Evolutionary conservation across 2,113 vertebrate species (phyloP).

Genomic region (Lanius collurio): DNA sequence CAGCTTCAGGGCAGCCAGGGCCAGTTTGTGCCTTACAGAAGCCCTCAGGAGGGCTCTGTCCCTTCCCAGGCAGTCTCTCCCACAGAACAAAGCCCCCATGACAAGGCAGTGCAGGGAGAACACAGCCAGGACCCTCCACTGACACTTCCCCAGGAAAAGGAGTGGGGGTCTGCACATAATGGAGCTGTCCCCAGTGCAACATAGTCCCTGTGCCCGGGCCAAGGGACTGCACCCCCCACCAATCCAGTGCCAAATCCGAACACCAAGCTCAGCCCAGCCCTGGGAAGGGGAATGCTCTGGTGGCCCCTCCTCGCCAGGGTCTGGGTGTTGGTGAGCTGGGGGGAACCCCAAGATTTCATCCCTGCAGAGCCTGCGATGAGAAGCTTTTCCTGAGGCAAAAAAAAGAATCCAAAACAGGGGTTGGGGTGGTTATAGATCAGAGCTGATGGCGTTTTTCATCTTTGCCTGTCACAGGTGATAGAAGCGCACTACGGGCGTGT

Average conservation of each 20-base stretch:
- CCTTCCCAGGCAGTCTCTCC: neutral
- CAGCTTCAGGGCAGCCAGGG: neutral
- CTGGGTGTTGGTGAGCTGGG: neutral
- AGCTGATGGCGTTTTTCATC: accelerated
- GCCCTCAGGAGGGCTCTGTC: neutral
- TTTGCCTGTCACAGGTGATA: constrained; percentile 79
- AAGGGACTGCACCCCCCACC: accelerated
- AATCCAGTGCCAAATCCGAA: neutral
- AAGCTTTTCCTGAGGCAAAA: neutral
- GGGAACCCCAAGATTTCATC: neutral
- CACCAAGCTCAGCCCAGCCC: accelerated
- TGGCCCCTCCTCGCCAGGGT: accelerated
- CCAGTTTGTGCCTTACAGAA: neutral
- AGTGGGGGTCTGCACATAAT: accelerated
- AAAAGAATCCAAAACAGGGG: neutral
- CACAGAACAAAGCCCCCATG: accelerated
- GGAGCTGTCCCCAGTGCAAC: neutral
- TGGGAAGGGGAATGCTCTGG: accelerated
- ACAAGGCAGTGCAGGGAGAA: neutral
- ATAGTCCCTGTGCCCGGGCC: accelerated
- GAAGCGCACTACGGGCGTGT: constrained; percentile 79
- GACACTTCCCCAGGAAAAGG: neutral
- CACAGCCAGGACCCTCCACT: accelerated
- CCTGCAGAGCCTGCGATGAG: neutral
- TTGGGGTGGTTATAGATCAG: neutral